Conservation (phyloP, 2,888 invertebrate species). For the Bruchidius siliquastri region DNA sequence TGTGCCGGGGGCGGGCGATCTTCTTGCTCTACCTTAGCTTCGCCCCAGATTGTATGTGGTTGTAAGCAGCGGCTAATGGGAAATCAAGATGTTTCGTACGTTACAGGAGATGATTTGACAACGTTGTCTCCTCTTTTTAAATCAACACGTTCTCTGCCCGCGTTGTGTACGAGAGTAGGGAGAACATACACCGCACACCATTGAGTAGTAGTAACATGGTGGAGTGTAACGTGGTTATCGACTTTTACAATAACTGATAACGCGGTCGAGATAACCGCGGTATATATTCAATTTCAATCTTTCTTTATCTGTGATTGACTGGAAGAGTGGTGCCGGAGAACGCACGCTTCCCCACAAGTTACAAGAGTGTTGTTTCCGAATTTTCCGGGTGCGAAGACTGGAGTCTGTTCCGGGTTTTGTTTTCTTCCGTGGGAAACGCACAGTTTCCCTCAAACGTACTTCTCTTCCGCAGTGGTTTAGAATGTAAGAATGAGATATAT, state of each 20-base stretch:
- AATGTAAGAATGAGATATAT: slow-evolving; percentile 73
- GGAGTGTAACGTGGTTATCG: background rate
- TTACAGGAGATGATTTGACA: background rate
- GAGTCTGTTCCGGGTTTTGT: background rate
- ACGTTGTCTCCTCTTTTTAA: background rate
- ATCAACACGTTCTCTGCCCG: background rate
- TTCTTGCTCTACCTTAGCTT: no score
- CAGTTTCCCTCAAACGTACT: background rate
- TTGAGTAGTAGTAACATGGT: background rate
- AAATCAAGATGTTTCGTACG: no score
- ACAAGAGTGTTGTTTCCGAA: slow-evolving; percentile 2
- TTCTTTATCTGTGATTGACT: background rate
- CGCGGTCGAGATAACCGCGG: background rate
- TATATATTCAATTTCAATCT: background rate
- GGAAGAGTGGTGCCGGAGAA: background rate
- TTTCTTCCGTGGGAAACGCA: background rate
- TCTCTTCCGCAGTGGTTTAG: slow-evolving; percentile 62
- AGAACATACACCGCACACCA: background rate
- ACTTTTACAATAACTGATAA: background rate
- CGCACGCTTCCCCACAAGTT: background rate
- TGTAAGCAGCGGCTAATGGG: no score
- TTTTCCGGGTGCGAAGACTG: background rate
- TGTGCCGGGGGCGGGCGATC: no score
- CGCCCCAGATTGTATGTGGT: no score
- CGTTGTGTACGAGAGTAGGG: background rate